phyloP scores from a whole-genome alignment of 2,113 vertebrate species.

The Pseudolaguvia tuberculata region DNA sequence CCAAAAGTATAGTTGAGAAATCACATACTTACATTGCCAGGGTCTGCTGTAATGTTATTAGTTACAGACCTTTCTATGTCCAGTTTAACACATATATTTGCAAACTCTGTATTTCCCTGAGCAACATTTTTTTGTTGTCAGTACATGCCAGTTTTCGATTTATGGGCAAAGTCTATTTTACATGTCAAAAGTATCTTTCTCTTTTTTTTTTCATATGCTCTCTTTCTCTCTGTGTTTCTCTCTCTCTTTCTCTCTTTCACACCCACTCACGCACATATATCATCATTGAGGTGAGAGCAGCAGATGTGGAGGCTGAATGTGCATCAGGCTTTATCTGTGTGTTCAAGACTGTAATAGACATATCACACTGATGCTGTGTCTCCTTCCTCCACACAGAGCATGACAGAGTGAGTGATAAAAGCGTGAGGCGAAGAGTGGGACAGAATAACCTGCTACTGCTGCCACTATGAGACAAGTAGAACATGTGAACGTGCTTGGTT shows the following conservation, averaged over 20 bases:
- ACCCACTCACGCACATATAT: not conserved
- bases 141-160: not conserved
- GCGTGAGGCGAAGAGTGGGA: not conserved
- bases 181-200: not conserved
- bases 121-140: not conserved
- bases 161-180: not conserved
- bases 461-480: constrained; percentile 4
- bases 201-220: not conserved
- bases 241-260: not conserved
- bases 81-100: not conserved
- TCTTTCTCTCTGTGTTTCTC: not conserved
- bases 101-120: not conserved
- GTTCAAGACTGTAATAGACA: constrained; percentile 31
- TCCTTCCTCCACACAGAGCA: not conserved
- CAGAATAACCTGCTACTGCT: not conserved
- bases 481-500: not conserved
- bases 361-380: constrained; percentile 22
- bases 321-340: constrained; percentile 4
- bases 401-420: constrained; percentile 9
- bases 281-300: not conserved
- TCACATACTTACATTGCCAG: too few species aligned
- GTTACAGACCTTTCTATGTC: not conserved
- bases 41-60: too few species aligned
- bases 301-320: constrained; percentile 17
- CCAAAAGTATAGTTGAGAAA: not conserved